Base-by-base conservation (phyloP, 2,888 invertebrate genomes). In the Apeira syringaria region DNA sequence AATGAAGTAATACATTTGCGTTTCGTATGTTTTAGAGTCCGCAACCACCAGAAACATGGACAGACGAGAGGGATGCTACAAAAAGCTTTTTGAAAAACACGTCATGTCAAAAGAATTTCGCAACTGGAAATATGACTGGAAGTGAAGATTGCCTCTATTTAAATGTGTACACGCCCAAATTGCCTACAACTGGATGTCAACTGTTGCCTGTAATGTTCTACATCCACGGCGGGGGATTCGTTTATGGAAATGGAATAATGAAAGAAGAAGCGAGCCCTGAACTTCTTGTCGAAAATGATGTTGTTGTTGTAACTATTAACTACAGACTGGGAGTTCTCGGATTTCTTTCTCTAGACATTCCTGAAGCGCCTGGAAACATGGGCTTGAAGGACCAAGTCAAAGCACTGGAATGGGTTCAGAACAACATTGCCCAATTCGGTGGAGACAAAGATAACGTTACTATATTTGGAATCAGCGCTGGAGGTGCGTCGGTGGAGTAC, bases 61-160 rank as follows among this genome's bases (percentile, higher is more conserved):
- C 72, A 8, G 82, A 80, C 0, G 78, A 81, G 27, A 81, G 85
- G 69, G 87, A 91, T 65, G 91, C 91, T 5, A 86, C 86, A 2
- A 67, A 72, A 35, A 80, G 80, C 56, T 48, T 64, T 72, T 29
- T 53, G 42, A 48, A 53, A 5, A 62, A 71, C 18, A 43, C 68
- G 20, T 55, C 67, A 5, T 45, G 52, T 13, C 80, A 81, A 55
- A 33, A 59, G 2, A 61, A 72, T 27, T 31, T 65, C 2, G 13
- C 48, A 0, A 53, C 45, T 13, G 53, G 56, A 11, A 18, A 42
- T 2, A 12, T 56, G 20, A 43, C 34, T 1, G 84, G 84, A 7
- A 64, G 62, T 31, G 85, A 87, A 56, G 82, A 85, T 48, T 86
- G 86, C 42, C 68, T 84, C 0, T 80, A 77, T 34, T 59, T 85